Conservation (phyloP, 1,140 invertebrate species). For the Penaeus japonicus region DNA sequence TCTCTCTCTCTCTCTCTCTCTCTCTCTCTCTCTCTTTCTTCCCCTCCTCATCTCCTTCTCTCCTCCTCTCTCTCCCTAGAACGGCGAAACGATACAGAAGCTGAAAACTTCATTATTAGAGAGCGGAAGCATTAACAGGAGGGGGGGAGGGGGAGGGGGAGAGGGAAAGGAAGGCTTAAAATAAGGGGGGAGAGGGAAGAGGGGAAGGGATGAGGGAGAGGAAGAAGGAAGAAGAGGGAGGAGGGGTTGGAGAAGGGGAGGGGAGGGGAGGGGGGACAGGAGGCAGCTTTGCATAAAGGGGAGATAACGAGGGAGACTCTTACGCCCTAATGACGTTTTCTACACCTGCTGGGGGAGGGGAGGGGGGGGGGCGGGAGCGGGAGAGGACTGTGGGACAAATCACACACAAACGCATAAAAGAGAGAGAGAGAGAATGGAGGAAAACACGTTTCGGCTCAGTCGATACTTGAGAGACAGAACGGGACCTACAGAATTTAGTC, state of each 20-base stretch:
- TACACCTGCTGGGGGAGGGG: too few relatives aligned
- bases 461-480: too few relatives aligned
- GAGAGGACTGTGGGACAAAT: too few relatives aligned
- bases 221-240: neutral
- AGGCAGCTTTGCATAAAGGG: neutral
- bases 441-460: too few relatives aligned
- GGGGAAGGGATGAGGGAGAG: neutral
- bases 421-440: neutral
- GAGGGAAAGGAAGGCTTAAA: too few relatives aligned
- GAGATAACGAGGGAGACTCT: neutral
- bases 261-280: neutral
- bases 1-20: neutral
- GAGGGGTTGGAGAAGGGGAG: neutral
- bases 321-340: too few relatives aligned
- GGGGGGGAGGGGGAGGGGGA: neutral
- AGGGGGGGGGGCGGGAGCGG: neutral
- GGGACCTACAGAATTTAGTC: too few relatives aligned
- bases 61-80: neutral
- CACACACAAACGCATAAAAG: neutral
- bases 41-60: neutral
- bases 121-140: neutral
- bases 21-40: slow-evolving; percentile 9
- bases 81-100: neutral
- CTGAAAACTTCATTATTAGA: neutral
- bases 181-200: neutral